Evolutionary conservation across 1,140 invertebrate genomes (phyloP).

Genomic region (Achatina immaculata): DNA sequence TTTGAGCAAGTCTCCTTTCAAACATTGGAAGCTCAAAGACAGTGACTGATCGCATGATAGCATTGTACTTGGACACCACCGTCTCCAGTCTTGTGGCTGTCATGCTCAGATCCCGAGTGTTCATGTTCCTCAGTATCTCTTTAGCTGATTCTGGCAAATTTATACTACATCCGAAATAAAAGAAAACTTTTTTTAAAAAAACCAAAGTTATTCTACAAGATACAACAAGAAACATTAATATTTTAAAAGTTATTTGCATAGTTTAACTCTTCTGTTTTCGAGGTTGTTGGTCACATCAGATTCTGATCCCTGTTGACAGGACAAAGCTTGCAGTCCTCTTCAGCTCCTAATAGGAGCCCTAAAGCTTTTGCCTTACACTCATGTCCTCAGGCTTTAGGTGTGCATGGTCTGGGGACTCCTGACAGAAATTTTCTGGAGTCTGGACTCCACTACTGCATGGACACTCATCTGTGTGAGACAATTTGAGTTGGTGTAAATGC

Average conservation of each 20-base stretch:
- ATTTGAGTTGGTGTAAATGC: too few species aligned
- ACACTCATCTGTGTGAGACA: too few species aligned
- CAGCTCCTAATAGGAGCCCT: too few species aligned
- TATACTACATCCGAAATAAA: slow-evolving; percentile 44
- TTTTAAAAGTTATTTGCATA: not conserved
- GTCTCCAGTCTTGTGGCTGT: slow-evolving; percentile 67
- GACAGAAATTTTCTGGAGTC: too few species aligned
- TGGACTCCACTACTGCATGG: too few species aligned
- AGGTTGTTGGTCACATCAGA: not conserved
- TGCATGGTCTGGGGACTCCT: too few species aligned
- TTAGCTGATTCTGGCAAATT: slow-evolving; percentile 60
- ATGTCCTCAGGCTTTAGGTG: too few species aligned
- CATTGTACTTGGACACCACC: slow-evolving; percentile 70
- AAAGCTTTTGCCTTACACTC: too few species aligned
- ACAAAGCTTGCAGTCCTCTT: too few species aligned
- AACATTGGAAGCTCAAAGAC: slow-evolving; percentile 69
- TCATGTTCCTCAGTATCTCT: slow-evolving; percentile 64
- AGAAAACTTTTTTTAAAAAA: not conserved
- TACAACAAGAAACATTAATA: not conserved
- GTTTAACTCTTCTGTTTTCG: not conserved
- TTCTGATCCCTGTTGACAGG: too few species aligned
- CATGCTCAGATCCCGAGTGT: slow-evolving; percentile 62
- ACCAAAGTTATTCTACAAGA: not conserved
- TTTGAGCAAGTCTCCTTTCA: slow-evolving; percentile 67
- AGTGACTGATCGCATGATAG: slow-evolving; percentile 69